Evolutionary conservation across 2,888 invertebrate species (phyloP).

Genomic region (Hemithea aestivaria): DNA sequence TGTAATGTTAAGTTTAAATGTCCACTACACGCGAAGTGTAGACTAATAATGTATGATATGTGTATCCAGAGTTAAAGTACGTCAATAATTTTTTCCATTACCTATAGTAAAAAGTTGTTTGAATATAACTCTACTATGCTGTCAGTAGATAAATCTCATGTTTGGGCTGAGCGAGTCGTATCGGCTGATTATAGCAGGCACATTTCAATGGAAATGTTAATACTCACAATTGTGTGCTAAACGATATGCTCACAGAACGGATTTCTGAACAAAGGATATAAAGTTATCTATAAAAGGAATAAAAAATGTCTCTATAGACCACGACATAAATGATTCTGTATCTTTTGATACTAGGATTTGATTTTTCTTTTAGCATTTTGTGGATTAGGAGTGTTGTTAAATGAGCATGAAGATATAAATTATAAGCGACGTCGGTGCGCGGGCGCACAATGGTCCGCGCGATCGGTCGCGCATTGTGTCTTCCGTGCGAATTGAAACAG

Average conservation of each 20-base stretch:
- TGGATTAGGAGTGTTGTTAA: conserved; percentile 57
- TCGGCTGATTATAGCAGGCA: conserved; percentile 49
- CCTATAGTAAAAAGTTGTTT: conserved; percentile 25
- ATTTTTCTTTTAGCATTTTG: conserved; percentile 49
- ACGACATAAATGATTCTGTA: conserved; percentile 59
- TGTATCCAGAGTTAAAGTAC: too few species aligned
- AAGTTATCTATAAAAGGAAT: conserved; percentile 57
- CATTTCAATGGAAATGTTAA: conserved; percentile 70
- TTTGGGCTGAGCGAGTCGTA: conserved; percentile 44
- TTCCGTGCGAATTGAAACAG: conserved; percentile 75
- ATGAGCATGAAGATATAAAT: conserved; percentile 76
- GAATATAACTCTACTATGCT: conserved; percentile 25
- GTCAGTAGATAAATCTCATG: conserved; percentile 29
- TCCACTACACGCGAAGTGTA: too few species aligned
- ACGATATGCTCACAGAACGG: conserved; percentile 56
- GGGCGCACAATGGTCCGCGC: conserved; percentile 53
- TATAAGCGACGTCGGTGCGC: conserved; percentile 54
- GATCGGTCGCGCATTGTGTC: conserved; percentile 56
- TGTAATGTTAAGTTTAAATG: background rate
- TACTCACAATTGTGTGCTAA: conserved; percentile 70
- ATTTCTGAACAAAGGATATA: conserved; percentile 57
- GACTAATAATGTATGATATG: conserved; percentile 28
- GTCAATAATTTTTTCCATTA: conserved; percentile 15
- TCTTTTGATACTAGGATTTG: conserved; percentile 55
- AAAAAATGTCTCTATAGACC: conserved; percentile 49